A percentile compares a stretch with the other conserved stretches of the same genome.
Conservation (phyloP, 2,797 vertebrate species). For the Garrulus glandarius region DNA sequence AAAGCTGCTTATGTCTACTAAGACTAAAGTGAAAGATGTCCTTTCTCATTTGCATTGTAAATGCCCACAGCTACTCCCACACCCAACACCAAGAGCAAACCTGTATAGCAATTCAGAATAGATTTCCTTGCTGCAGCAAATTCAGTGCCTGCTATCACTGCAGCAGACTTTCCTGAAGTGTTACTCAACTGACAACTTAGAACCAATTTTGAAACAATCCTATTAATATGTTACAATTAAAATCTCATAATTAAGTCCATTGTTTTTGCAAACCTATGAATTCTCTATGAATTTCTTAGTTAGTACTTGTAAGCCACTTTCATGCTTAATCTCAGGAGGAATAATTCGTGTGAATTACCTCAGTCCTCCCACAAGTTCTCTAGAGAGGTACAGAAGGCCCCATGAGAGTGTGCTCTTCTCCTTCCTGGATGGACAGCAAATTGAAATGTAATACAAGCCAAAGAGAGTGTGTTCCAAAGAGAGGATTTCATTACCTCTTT, state of each 20-base stretch:
- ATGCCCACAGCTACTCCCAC: neutral
- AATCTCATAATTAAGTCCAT: neutral
- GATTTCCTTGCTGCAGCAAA: neutral
- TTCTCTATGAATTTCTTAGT: neutral
- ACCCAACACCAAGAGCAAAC: neutral
- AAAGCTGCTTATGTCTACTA: neutral
- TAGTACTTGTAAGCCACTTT: neutral
- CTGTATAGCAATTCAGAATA: neutral
- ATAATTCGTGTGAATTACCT: neutral
- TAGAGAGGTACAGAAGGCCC: neutral
- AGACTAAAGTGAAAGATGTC: neutral
- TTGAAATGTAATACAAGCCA: neutral
- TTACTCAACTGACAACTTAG: neutral
- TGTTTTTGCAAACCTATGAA: neutral
- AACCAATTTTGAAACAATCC: neutral
- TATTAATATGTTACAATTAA: neutral
- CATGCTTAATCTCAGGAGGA: slow-evolving; percentile 18
- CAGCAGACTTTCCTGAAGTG: neutral
- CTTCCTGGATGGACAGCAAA: neutral
- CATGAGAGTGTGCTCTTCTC: neutral
- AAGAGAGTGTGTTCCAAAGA: neutral
- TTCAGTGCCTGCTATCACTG: neutral
- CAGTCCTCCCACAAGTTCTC: neutral
- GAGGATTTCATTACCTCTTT: neutral
- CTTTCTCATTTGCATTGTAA: slow-evolving; percentile 27